phyloP scores from a whole-genome alignment of 2,888 invertebrate genomes.

The Folsomia manolachei region DNA sequence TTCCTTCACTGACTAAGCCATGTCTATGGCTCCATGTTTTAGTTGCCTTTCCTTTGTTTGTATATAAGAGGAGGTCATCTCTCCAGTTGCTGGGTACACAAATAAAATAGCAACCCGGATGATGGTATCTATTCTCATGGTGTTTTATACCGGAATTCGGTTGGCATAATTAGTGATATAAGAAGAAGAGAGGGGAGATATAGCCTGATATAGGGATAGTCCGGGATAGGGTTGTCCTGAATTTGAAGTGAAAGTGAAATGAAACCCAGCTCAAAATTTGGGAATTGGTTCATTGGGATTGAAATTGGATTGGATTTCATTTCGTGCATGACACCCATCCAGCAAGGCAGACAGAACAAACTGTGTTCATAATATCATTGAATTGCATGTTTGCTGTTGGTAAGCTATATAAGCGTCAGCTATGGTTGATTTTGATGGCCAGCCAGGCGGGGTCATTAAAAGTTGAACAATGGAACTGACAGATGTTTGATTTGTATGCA shows the following conservation, averaged over 20 bases:
- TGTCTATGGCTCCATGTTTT: not conserved
- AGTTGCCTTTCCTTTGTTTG: too few species aligned
- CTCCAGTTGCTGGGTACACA: too few species aligned
- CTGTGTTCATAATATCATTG: too few species aligned
- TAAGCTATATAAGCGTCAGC: constrained; percentile 24
- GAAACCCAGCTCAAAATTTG: constrained; percentile 1
- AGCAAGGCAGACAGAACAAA: too few species aligned
- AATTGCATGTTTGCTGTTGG: constrained; percentile 13
- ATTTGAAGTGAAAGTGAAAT: constrained; percentile 1
- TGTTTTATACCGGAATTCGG: not conserved
- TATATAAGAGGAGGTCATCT: too few species aligned
- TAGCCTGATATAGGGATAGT: too few species aligned
- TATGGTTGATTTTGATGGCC: constrained; percentile 7
- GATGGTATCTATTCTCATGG: too few species aligned
- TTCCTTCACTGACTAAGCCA: not conserved
- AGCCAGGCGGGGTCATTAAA: constrained; percentile 19
- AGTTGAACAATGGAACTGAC: constrained; percentile 33
- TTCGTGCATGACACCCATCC: too few species aligned
- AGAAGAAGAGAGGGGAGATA: too few species aligned
- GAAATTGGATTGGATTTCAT: not conserved
- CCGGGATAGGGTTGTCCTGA: too few species aligned
- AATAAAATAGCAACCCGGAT: too few species aligned
- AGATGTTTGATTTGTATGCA: constrained; percentile 46
- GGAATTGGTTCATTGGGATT: not conserved
- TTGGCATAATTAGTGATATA: not conserved